Evolutionary conservation across 2,888 invertebrate species (phyloP), one percentile per base, ranked within the genome.

Genomic region (Leucophenga montana): DNA sequence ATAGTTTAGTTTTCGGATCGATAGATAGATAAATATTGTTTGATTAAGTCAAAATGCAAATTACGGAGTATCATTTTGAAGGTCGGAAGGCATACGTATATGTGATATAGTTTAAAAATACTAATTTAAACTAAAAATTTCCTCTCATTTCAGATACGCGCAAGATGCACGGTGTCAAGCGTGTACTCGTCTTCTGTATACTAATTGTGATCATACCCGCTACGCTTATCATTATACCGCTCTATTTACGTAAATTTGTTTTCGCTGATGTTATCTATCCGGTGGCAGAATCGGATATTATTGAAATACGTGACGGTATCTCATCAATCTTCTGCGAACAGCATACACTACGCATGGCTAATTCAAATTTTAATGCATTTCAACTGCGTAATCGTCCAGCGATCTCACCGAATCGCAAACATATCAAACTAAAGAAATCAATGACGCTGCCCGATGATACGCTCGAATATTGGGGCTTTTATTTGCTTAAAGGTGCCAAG

Each of bases 381-480:
- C 93, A 94, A 90, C 90, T 94, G 89, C 90, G 90, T 75, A 92
- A 92, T 18, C 91, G 90, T 75, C 95, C 95, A 4, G 92, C 92
- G 88, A 89, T 94, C 73, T 92, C 94, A 62, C 89, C 90, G 69
- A 92, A 91, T 80, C 91, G 92, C 66, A 95, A 94, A 87, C 94
- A 95, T 83, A 93, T 95, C 77, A 90, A 93, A 76, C 89, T 95
- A 77, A 94, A 93, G 85, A 95, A 95, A 85, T 94, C 94, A 6
- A 95, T 96, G 94, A 91, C 90, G 1, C 88, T 96, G 73, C 95
- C 95, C 0, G 95, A 95, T 86, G 95, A 95, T 81, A 95, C 95
- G 11, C 88, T 95, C 46, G 95, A 96, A 87, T 96, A 95, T 87
- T 96, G 95, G 95, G 95, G 95, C 2, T 95, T 96, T 89, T 95